Evolutionary conservation across 37 sponge, comb jelly and placozoan genomes (phyloP).

Genomic region (Beroe ovata): DNA sequence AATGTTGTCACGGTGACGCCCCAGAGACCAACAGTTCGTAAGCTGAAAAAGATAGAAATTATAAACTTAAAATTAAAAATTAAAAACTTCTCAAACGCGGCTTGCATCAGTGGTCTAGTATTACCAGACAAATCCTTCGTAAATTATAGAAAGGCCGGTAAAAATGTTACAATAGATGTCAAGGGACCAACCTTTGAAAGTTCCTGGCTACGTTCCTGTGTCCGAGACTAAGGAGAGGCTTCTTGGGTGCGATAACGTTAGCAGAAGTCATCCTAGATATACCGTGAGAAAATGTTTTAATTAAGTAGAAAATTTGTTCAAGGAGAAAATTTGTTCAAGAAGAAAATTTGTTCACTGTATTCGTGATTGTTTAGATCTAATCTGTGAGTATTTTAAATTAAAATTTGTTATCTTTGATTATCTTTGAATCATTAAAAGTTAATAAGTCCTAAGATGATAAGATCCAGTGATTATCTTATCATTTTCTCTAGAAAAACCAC

Average conservation of each 20-base stretch:
- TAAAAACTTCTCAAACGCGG: too few relatives aligned
- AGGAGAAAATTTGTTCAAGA: too few relatives aligned
- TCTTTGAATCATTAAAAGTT: too few relatives aligned
- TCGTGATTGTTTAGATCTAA: too few relatives aligned
- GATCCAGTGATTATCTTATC: too few relatives aligned
- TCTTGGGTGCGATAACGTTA: constrained; percentile 46
- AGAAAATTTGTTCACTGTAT: too few relatives aligned
- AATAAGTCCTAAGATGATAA: too few relatives aligned
- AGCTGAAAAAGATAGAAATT: constrained; percentile 22
- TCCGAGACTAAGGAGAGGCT: constrained; percentile 32
- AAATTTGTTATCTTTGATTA: too few relatives aligned
- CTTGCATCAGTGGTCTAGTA: background rate
- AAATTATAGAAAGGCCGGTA: background rate
- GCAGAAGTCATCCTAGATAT: background rate
- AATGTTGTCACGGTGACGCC: background rate
- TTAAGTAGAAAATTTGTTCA: too few relatives aligned
- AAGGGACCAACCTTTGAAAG: background rate
- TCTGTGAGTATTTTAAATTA: too few relatives aligned
- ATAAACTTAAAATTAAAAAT: background rate
- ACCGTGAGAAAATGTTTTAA: too few relatives aligned
- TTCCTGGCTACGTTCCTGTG: constrained; percentile 10
- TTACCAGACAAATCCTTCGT: background rate
- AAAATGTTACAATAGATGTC: background rate
- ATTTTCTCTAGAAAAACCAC: too few relatives aligned
- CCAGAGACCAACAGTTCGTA: constrained; percentile 18